Base-by-base conservation (phyloP, 2,797 vertebrate genomes). In the Chelonia mydas region DNA sequence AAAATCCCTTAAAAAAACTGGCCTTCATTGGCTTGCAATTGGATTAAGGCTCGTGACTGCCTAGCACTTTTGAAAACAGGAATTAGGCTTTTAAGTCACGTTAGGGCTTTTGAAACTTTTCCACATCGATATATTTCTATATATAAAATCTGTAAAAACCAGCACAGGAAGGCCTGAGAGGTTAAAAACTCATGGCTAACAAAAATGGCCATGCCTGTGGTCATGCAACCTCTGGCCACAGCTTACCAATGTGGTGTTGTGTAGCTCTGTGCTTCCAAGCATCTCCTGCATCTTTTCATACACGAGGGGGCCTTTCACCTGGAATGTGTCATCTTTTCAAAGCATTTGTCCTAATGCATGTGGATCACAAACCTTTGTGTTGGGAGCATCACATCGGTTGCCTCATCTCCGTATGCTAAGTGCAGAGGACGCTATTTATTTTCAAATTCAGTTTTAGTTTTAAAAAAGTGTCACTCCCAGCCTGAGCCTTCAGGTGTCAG, bases 321-420 rank as follows among this genome's bases (percentile, higher is more conserved):
- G 55, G 25, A 13, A 12, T 12, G 5, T 57, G 55, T 57, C 55
- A 57, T 28, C 27, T 6, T 27, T 28, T 28, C 12, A 28, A 57
- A 61, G 13, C 57, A 59, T 31, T 59, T 59, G 6, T 31, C 13
- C 57, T 59, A 31, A 59, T 7, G 31, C 59, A 31, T 33, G 31
- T 33, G 31, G 8, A 33, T 2, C 51, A 37, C 41, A 33, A 5
- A 1, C 2, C 31, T 9, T 61, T 4, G 45, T 3, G 4, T 13
- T 2, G 23, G 21, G 10, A 2, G 33, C 76, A 5, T 31, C 2
- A 3, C 15, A 0, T 1, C 0, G 5, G 1, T 5, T 13, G 27
- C 11, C 5, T 2, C 74, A 21, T 1, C 11, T 0, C 41, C 0
- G 0, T 3, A 2, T 11, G 54, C 21, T 17, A 37, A 2, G 68